A percentile compares a stretch with the other conserved stretches of the same genome.
Evolutionary conservation across 1,140 invertebrate genomes (phyloP).

Genomic region (Cotesia chilonis): DNA sequence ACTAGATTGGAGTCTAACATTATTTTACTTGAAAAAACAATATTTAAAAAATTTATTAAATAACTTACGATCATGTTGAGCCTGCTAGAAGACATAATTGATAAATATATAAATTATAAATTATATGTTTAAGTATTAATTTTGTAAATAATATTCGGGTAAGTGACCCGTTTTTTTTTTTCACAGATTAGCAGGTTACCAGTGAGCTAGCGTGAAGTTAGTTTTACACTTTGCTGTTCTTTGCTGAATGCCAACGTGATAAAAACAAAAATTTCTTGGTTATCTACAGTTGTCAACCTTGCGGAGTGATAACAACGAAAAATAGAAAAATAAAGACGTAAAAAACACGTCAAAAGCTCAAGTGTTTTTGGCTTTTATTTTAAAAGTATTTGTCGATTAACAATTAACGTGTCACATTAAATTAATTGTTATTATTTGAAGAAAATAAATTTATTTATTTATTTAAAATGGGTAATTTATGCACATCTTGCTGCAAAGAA

Average conservation of each 20-base stretch:
- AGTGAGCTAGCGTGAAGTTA: too few species aligned
- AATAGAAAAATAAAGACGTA: too few species aligned
- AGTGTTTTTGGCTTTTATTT: too few species aligned
- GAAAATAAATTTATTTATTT: not conserved
- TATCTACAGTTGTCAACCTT: not conserved
- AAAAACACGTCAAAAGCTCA: too few species aligned
- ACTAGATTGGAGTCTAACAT: not conserved
- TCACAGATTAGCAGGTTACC: too few species aligned
- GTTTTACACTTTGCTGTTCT: too few species aligned
- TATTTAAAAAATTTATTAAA: not conserved
- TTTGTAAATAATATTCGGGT: not conserved
- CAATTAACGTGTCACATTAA: not conserved
- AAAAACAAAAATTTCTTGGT: not conserved
- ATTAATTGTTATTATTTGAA: not conserved
- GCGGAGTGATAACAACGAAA: too few species aligned
- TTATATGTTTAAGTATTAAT: not conserved
- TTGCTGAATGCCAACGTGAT: not conserved
- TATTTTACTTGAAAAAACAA: not conserved
- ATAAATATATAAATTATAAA: not conserved
- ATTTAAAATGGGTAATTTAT: conserved; percentile 45
- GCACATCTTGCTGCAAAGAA: conserved; percentile 45
- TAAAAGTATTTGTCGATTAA: not conserved
- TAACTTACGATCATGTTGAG: conserved; percentile 15
- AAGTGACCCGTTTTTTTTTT: too few species aligned
- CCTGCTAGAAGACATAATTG: conserved; percentile 12